These are phyloP conservation scores for Epizoanthus ramosus DNA, from an alignment of 92 coral and sea anemone genomes.

Conservation along the genomic window DNA sequence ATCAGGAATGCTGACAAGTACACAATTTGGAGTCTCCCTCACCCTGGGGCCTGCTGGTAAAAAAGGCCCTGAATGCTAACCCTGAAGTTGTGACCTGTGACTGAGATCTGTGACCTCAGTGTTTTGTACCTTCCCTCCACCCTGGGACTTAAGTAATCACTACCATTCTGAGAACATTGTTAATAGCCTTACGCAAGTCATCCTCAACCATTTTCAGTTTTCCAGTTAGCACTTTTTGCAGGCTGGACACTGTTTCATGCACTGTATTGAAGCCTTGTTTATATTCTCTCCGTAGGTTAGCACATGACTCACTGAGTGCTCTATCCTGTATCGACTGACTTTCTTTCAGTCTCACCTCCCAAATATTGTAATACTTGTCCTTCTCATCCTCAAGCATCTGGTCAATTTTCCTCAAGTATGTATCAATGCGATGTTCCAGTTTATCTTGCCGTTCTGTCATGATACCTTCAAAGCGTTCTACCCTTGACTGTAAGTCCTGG, in stretches of 20 bases:
- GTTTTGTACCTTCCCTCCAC: too few species aligned
- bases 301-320: constrained; percentile 55
- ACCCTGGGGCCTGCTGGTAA: neutral
- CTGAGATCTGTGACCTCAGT: too few species aligned
- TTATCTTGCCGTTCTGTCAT: constrained; percentile 73
- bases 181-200: constrained; percentile 88
- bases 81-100: too few species aligned
- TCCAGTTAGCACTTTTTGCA: constrained; percentile 88
- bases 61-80: too few species aligned
- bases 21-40: neutral
- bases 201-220: constrained; percentile 90
- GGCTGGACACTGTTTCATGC: constrained; percentile 91
- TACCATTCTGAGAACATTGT: constrained; percentile 88
- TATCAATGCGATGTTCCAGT: constrained; percentile 73
- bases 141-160: constrained; percentile 52
- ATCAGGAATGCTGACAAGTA: too few species aligned
- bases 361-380: constrained; percentile 72
- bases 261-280: constrained; percentile 87
- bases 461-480: constrained; percentile 72
- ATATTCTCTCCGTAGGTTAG: constrained; percentile 71
- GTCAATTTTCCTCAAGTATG: constrained; percentile 79
- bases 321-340: constrained; percentile 72
- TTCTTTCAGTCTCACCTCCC: constrained; percentile 80
- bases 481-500: constrained; percentile 69
- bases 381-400: constrained; percentile 71